Conservation (phyloP, 30 jellyfish, hydroid and myxozoan genomes). For the Chrysaora quinquecirrha region DNA sequence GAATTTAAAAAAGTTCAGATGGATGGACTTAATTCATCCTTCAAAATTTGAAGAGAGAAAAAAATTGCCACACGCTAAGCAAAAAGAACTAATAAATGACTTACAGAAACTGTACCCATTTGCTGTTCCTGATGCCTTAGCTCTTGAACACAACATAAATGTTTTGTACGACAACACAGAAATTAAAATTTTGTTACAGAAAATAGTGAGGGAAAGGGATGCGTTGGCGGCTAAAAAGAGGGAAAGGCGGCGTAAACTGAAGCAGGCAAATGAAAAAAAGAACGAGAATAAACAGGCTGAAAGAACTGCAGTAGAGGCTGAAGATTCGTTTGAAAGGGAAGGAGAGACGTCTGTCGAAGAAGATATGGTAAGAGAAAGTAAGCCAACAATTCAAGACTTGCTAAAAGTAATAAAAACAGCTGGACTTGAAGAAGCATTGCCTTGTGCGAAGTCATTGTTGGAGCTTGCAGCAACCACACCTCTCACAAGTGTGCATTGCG, state of each 20-base stretch:
- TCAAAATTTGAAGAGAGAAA: conserved; percentile 44
- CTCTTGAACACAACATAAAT: conserved; percentile 17
- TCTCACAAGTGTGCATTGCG: conserved; percentile 56
- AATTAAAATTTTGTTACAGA: conserved; percentile 8
- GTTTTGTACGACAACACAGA: not conserved
- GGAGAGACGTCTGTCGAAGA: conserved; percentile 25
- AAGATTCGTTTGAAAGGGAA: conserved; percentile 18
- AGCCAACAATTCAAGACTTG: conserved; percentile 41
- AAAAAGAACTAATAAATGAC: conserved; percentile 23
- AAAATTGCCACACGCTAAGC: conserved; percentile 18
- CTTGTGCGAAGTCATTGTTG: conserved; percentile 27
- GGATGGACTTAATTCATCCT: conserved; percentile 65
- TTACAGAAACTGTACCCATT: not conserved
- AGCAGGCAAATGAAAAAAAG: conserved; percentile 23
- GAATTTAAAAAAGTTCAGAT: conserved; percentile 37
- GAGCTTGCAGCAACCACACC: conserved; percentile 56
- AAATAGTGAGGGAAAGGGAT: conserved; percentile 18
- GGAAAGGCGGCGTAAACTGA: conserved; percentile 23
- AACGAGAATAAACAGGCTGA: conserved; percentile 6
- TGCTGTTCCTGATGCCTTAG: conserved; percentile 16
- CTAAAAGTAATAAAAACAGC: conserved; percentile 23
- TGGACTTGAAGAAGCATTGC: conserved; percentile 46
- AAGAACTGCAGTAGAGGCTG: conserved; percentile 25
- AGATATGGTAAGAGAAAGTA: conserved; percentile 6
- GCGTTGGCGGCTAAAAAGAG: conserved; percentile 21